Percentiles rank a stretch among this genome's conserved stretches.
These are phyloP conservation scores for Magallana angulata DNA, from an alignment of 1,140 invertebrate species.

Conservation along the genomic window DNA sequence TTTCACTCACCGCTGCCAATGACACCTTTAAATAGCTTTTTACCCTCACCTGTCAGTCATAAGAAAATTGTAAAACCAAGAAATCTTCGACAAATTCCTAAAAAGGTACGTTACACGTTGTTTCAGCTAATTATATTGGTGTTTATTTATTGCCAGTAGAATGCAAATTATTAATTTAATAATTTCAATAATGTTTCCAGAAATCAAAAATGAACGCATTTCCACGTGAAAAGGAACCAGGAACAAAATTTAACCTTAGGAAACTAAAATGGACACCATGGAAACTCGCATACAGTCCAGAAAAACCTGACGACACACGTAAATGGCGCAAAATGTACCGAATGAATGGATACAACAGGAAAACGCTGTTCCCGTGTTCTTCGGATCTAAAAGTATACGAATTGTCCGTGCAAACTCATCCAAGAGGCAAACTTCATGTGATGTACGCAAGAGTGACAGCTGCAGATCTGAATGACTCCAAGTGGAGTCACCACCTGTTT, in stretches of 20 bases:
- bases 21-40: not conserved
- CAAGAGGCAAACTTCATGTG: constrained; percentile 39
- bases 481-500: constrained; percentile 30
- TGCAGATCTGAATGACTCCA: not conserved
- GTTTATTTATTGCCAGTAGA: not conserved
- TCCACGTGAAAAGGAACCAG: not conserved
- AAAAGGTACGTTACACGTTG: not conserved
- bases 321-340: not conserved
- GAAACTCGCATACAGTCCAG: constrained; percentile 21
- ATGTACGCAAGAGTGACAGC: constrained; percentile 40
- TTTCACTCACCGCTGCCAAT: not conserved
- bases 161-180: not conserved
- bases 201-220: too few species aligned
- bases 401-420: constrained; percentile 51
- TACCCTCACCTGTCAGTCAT: not conserved
- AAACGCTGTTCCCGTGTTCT: not conserved
- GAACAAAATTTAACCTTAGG: not conserved
- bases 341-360: not conserved
- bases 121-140: not conserved
- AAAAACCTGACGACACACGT: not conserved
- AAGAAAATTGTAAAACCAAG: not conserved
- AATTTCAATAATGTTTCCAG: not conserved
- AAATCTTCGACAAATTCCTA: not conserved
- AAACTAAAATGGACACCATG: not conserved
- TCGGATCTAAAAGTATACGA: constrained; percentile 39